A percentile compares a stretch with the other conserved stretches of the same genome.
Conservation (phyloP, 2,113 vertebrate species). For the Eurystomus gularis region DNA sequence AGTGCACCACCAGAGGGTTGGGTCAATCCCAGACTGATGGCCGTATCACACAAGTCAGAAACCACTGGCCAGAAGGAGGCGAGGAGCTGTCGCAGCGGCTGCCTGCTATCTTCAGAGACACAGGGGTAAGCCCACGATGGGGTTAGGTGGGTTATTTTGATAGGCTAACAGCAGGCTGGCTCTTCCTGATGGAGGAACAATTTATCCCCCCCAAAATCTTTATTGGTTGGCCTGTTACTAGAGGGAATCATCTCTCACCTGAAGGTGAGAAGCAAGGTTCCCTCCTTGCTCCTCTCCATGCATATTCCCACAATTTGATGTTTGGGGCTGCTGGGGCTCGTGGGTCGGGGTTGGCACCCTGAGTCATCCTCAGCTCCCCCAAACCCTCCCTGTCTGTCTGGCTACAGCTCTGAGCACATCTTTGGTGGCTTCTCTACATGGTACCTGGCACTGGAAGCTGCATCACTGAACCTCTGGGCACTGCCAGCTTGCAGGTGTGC, state of each 20-base stretch:
- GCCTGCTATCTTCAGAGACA: neutral
- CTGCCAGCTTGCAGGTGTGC: neutral
- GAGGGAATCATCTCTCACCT: neutral
- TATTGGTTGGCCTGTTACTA: neutral
- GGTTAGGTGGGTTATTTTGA: neutral
- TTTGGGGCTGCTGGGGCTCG: neutral
- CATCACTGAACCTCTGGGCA: neutral
- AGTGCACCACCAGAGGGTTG: neutral
- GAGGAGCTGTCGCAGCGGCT: neutral
- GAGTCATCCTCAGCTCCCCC: neutral
- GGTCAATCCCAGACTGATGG: neutral
- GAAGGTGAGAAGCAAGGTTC: neutral
- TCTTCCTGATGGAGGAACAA: neutral
- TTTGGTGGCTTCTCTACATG: neutral
- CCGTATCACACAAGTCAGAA: neutral
- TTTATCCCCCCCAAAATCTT: neutral
- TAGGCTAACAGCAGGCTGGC: neutral
- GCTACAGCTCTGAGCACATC: neutral
- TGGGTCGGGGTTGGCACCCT: neutral
- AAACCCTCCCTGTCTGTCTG: neutral
- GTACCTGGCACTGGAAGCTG: neutral
- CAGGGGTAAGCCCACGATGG: accelerated
- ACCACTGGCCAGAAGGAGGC: neutral
- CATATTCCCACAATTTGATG: neutral
- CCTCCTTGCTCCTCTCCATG: accelerated